These are phyloP conservation scores for Troglohyphantes excavatus DNA, from an alignment of 2,888 invertebrate species.

Conservation along the genomic window DNA sequence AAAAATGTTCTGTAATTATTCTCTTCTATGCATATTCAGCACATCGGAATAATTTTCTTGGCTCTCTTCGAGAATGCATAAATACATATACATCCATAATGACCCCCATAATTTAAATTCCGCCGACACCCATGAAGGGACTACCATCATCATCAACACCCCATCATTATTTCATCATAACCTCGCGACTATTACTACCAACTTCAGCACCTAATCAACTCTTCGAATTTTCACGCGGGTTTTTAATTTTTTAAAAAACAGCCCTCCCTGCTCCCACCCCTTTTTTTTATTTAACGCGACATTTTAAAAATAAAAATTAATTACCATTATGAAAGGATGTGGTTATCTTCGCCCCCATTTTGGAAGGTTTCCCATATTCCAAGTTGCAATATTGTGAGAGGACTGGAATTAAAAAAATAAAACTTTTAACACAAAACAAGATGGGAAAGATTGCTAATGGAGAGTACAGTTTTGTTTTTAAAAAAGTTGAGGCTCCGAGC, in stretches of 20 bases:
- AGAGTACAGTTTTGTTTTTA: background rate
- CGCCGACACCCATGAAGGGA: background rate
- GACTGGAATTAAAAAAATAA: background rate
- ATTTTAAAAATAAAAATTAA: constrained; percentile 3
- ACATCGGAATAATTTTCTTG: too few relatives aligned
- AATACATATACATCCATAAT: background rate
- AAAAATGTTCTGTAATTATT: too few relatives aligned
- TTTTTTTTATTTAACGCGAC: too few relatives aligned
- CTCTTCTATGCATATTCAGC: too few relatives aligned
- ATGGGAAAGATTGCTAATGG: constrained; percentile 5
- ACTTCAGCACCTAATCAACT: background rate
- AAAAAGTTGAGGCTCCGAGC: background rate
- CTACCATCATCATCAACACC: background rate
- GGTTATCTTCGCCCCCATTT: background rate
- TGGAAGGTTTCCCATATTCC: background rate
- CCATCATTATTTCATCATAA: background rate
- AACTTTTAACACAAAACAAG: background rate
- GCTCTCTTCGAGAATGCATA: background rate
- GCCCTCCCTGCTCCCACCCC: too few relatives aligned
- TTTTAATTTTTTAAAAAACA: background rate
- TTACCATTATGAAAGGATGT: background rate
- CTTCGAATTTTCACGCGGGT: background rate
- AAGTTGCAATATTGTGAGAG: background rate
- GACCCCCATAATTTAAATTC: background rate
- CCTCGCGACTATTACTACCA: background rate